A percentile compares a stretch with the other conserved stretches of the same genome.
phyloP scores from a whole-genome alignment of 2,797 vertebrate species.

The Lophotriccus pileatus region DNA sequence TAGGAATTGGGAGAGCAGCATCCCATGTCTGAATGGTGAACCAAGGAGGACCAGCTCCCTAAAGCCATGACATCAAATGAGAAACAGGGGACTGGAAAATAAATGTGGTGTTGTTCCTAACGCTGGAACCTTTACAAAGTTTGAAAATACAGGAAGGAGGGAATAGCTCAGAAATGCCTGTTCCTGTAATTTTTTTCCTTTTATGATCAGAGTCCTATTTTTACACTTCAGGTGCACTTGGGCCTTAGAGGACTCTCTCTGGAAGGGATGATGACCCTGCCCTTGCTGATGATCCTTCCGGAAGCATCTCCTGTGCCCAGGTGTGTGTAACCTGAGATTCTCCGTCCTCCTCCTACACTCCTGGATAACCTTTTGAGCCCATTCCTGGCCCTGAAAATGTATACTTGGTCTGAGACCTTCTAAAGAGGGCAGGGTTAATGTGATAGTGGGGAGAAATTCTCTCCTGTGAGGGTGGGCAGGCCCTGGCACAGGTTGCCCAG shows the following conservation, averaged over 20 bases:
- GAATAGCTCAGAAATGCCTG: neutral
- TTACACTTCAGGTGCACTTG: neutral
- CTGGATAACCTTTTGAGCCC: neutral
- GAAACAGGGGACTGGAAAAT: neutral
- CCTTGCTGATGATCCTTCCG: neutral
- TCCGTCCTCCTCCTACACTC: neutral
- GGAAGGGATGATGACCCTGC: neutral
- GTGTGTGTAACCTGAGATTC: neutral
- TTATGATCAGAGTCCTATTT: neutral
- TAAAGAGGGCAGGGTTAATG: neutral
- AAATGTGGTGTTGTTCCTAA: neutral
- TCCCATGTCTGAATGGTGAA: neutral
- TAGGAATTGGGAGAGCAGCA: neutral
- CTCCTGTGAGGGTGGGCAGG: accelerated
- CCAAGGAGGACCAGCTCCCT: accelerated
- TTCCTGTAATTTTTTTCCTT: neutral
- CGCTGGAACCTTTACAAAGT: neutral
- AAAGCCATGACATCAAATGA: neutral
- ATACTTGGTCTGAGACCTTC: neutral
- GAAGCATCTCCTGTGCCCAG: neutral
- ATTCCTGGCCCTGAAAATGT: accelerated
- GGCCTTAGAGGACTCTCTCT: neutral
- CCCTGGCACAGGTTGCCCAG: neutral
- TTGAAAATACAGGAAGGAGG: neutral
- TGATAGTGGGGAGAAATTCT: accelerated